phyloP scores from a whole-genome alignment of 2,113 vertebrate genomes.

The Narcine bancroftii region DNA sequence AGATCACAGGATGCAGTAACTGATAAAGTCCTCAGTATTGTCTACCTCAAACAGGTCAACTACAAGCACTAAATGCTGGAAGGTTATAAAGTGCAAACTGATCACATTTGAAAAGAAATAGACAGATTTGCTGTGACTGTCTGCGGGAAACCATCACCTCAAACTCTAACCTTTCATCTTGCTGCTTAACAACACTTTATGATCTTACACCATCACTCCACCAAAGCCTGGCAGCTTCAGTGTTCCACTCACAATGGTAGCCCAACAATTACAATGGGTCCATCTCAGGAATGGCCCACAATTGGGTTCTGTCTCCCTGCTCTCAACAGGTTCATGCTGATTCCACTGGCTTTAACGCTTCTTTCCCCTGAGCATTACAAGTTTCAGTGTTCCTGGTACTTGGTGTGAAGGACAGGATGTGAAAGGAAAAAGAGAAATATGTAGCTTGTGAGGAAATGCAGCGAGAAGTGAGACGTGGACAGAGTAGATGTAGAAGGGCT shows the following conservation, averaged over 20 bases:
- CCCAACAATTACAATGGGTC: not conserved
- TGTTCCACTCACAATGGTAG: not conserved
- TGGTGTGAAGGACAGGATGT: no score
- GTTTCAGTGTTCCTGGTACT: no score
- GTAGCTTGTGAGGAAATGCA: no score
- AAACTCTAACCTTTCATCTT: not conserved
- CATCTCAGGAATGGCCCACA: no score
- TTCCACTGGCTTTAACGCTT: not conserved
- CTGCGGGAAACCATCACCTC: not conserved
- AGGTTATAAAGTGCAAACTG: not conserved
- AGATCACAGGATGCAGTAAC: constrained; percentile 20
- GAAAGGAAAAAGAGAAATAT: no score
- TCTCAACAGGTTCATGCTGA: not conserved
- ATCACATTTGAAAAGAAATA: not conserved
- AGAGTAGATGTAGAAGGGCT: no score
- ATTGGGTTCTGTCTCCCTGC: not conserved
- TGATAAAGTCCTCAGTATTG: not conserved
- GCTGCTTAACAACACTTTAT: not conserved
- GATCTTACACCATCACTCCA: not conserved
- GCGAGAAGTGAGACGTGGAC: no score
- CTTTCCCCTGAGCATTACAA: not conserved
- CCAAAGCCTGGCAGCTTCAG: not conserved
- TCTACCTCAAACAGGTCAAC: not conserved
- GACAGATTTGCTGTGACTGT: not conserved
- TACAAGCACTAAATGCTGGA: not conserved